Conservation (phyloP, 2,797 vertebrate genomes). For the Sebastes nivosus region DNA sequence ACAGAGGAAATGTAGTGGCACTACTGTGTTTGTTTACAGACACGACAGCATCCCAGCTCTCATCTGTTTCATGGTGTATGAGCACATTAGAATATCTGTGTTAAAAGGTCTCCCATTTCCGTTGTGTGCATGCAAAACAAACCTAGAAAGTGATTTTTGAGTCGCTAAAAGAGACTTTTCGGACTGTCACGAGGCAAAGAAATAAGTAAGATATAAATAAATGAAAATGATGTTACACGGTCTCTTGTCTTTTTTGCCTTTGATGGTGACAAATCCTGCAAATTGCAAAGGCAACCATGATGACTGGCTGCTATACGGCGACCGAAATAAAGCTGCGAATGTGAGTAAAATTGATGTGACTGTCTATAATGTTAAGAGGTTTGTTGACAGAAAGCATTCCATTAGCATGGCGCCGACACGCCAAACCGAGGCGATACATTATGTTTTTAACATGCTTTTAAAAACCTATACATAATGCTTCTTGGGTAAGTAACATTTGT, state of each 20-base stretch:
- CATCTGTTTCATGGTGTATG: conserved; percentile 41
- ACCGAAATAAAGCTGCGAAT: conserved; percentile 38
- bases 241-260: conserved; percentile 32
- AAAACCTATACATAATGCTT: conserved; percentile 40
- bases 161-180: conserved; percentile 3
- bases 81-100: conserved; percentile 47
- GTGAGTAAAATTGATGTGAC: conserved; percentile 54
- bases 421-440: conserved; percentile 31
- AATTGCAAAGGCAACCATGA: conserved; percentile 29
- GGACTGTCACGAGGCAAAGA: background rate
- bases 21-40: conserved; percentile 44
- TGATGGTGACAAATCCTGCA: conserved; percentile 47
- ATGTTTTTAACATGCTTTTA: conserved; percentile 61
- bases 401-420: conserved; percentile 53
- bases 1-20: conserved; percentile 36
- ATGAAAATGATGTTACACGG: conserved; percentile 11
- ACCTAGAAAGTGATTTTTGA: conserved; percentile 4
- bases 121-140: conserved; percentile 18
- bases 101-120: conserved; percentile 46
- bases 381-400: conserved; percentile 69
- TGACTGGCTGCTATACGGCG: conserved; percentile 16
- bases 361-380: conserved; percentile 63
- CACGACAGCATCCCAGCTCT: conserved; percentile 36
- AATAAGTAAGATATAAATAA: conserved; percentile 44
- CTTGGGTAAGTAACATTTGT: conserved; percentile 31